These are phyloP conservation scores for Aphrocallistes beatrix DNA, from an alignment of 37 sponge, comb jelly and placozoan genomes.

Conservation along the genomic window DNA sequence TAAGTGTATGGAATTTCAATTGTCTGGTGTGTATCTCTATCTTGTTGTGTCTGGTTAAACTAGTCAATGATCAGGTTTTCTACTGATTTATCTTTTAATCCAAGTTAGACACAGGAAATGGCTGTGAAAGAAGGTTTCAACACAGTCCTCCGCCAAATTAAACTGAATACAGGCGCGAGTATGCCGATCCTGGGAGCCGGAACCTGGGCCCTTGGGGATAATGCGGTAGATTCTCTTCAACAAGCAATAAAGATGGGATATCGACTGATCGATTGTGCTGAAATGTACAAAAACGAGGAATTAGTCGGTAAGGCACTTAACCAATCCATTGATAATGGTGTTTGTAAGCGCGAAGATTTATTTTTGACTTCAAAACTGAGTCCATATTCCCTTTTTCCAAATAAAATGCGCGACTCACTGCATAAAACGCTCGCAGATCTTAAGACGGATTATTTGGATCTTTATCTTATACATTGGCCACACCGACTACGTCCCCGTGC, in stretches of 20 bases:
- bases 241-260: neutral
- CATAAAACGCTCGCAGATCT: neutral
- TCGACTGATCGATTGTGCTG: neutral
- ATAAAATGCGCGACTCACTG: neutral
- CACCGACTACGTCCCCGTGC: neutral
- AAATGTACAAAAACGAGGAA: neutral
- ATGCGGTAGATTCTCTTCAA: neutral
- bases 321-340: neutral
- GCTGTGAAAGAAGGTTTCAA: no score
- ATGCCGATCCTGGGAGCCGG: neutral
- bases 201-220: neutral
- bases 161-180: neutral
- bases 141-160: no score
- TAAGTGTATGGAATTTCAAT: no score
- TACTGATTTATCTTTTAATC: no score
- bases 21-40: no score
- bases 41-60: no score
- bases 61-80: no score
- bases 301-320: neutral
- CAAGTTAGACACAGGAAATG: no score
- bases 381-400: neutral
- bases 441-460: neutral
- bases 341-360: neutral
- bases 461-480: slow-evolving; percentile 8
- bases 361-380: neutral